phyloP scores from a whole-genome alignment of 2,113 vertebrate genomes.

The Dinomys branickii region DNA sequence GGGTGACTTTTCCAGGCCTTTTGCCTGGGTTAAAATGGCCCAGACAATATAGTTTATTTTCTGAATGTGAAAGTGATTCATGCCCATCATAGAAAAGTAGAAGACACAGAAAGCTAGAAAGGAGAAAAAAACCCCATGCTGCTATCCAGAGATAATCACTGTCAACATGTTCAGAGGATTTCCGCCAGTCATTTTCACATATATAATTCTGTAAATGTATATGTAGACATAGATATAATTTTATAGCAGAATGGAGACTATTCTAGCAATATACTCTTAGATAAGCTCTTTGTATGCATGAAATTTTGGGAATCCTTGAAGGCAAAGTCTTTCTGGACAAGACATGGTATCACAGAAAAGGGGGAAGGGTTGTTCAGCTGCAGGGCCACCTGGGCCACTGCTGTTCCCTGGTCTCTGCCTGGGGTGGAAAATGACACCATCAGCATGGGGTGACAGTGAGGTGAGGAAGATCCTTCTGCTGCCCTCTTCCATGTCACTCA shows the following conservation, averaged over 20 bases:
- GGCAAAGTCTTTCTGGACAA: background rate
- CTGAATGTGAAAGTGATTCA: background rate
- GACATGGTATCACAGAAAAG: background rate
- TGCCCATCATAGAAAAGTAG: constrained; percentile 24
- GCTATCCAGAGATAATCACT: background rate
- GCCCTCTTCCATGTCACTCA: background rate
- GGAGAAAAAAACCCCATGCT: background rate
- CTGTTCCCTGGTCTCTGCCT: background rate
- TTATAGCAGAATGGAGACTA: background rate
- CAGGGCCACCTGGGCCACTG: background rate
- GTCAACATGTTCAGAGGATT: constrained; percentile 10
- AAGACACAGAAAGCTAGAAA: background rate
- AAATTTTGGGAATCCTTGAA: background rate
- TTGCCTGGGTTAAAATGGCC: background rate
- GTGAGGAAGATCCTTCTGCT: background rate
- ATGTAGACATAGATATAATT: background rate
- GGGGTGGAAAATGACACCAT: background rate
- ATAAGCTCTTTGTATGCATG: background rate
- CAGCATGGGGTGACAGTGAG: background rate
- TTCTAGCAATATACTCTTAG: background rate
- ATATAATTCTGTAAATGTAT: background rate
- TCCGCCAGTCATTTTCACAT: background rate
- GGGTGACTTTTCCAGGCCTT: background rate
- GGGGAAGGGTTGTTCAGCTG: background rate
- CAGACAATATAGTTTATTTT: constrained; percentile 18